Percentiles rank a stretch among this genome's conserved stretches.
Conservation (phyloP, 92 coral and sea anemone species). For the Muricea muricata region DNA sequence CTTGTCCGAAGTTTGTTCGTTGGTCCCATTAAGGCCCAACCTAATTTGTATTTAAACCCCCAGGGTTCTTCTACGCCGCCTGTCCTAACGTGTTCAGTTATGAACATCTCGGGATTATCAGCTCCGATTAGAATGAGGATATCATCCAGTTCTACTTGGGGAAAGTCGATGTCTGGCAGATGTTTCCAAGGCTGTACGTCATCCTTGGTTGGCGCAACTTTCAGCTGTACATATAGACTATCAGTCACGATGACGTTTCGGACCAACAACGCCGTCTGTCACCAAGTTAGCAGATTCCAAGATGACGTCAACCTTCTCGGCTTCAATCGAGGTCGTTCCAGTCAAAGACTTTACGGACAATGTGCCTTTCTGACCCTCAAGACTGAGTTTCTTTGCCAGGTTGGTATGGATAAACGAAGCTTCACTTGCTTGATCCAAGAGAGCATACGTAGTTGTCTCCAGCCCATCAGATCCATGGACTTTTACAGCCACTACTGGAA, state of each 20-base stretch:
- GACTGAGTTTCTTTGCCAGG: not conserved
- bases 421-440: slow-evolving; percentile 21
- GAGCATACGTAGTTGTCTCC: not conserved
- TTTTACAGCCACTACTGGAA: slow-evolving; percentile 5
- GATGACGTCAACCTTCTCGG: not conserved
- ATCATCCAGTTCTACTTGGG: not conserved
- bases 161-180: not conserved
- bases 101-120: slow-evolving; percentile 4
- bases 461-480: slow-evolving; percentile 16
- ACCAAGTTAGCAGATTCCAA: not conserved
- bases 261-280: not conserved
- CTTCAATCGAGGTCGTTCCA: not conserved
- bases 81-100: not conserved
- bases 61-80: slow-evolving; percentile 16
- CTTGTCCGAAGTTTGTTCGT: not conserved
- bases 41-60: slow-evolving; percentile 19
- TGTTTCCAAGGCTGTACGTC: slow-evolving; percentile 8
- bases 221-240: not conserved
- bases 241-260: not conserved
- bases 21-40: slow-evolving; percentile 30
- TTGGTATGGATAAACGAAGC: slow-evolving; percentile 23
- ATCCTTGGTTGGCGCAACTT: slow-evolving; percentile 1
- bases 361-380: slow-evolving; percentile 7
- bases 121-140: slow-evolving; percentile 7
- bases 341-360: slow-evolving; percentile 16